A percentile compares a stretch with the other conserved stretches of the same genome.
Conservation (phyloP, 1,140 invertebrate species). For the Psix sp. region DNA sequence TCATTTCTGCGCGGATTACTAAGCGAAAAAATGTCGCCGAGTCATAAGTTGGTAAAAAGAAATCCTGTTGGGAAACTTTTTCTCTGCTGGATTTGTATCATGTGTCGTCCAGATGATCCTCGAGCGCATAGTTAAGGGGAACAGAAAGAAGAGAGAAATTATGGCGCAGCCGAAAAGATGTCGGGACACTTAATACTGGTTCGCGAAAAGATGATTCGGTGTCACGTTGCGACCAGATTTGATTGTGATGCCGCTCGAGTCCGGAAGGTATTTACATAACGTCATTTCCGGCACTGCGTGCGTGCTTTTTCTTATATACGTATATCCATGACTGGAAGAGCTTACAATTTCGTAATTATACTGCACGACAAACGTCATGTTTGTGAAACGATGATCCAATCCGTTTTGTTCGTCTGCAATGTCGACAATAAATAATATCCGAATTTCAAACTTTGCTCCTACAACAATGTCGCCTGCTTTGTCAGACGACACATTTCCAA, state of each 20-base stretch:
- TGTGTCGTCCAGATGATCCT: constrained; percentile 44
- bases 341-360: too few relatives aligned
- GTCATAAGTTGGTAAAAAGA: too few relatives aligned
- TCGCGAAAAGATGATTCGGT: constrained; percentile 69
- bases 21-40: too few relatives aligned
- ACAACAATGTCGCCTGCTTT: too few relatives aligned
- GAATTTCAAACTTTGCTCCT: too few relatives aligned
- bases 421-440: too few relatives aligned
- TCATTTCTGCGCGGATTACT: too few relatives aligned
- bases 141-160: constrained; percentile 7
- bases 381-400: too few relatives aligned
- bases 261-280: constrained; percentile 49
- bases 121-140: background rate
- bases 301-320: constrained; percentile 40
- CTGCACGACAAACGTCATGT: too few relatives aligned
- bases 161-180: constrained; percentile 44
- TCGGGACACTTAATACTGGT: constrained; percentile 71
- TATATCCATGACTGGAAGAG: too few relatives aligned
- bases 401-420: too few relatives aligned
- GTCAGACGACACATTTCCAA: too few relatives aligned
- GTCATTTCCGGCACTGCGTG: constrained; percentile 47
- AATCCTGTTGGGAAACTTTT: constrained; percentile 1
- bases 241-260: constrained; percentile 59
- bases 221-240: constrained; percentile 68
- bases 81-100: constrained; percentile 26